Percentiles rank a stretch among this genome's conserved stretches.
Evolutionary conservation across 1,140 invertebrate species (phyloP).

Genomic region (Myzus persicae): DNA sequence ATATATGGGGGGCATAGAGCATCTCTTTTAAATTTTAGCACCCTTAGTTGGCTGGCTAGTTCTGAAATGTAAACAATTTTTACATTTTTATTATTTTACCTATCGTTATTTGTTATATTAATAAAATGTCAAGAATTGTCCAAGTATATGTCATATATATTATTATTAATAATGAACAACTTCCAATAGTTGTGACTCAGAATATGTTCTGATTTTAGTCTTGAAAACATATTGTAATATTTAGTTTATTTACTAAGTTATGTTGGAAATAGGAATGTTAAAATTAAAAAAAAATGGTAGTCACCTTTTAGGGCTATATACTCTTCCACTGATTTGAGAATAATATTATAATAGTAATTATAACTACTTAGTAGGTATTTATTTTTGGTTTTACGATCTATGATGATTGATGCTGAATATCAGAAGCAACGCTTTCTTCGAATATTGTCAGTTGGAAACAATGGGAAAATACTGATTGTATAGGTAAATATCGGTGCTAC

Average conservation of each 20-base stretch:
- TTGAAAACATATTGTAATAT: not conserved
- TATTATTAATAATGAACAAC: not conserved
- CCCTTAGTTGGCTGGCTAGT: not conserved
- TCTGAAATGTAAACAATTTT: not conserved
- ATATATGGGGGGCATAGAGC: not conserved
- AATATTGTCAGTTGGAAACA: not conserved
- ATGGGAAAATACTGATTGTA: not conserved
- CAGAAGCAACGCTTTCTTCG: not conserved
- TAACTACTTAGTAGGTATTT: not conserved
- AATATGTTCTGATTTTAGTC: not conserved
- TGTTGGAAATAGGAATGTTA: not conserved
- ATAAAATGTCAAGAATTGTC: not conserved
- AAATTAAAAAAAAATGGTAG: not conserved
- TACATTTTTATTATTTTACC: not conserved
- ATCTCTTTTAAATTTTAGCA: not conserved
- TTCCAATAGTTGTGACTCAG: not conserved
- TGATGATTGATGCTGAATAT: not conserved
- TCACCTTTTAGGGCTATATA: too few species aligned
- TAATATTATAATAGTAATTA: not conserved
- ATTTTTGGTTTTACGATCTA: not conserved
- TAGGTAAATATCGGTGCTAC: not conserved
- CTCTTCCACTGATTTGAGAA: not conserved
- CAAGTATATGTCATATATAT: not conserved
- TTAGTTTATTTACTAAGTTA: not conserved
- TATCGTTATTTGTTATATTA: not conserved